Evolutionary conservation across 2,888 invertebrate species (phyloP), one percentile per base, ranked within the genome.

Genomic region (Euplexia lucipara): DNA sequence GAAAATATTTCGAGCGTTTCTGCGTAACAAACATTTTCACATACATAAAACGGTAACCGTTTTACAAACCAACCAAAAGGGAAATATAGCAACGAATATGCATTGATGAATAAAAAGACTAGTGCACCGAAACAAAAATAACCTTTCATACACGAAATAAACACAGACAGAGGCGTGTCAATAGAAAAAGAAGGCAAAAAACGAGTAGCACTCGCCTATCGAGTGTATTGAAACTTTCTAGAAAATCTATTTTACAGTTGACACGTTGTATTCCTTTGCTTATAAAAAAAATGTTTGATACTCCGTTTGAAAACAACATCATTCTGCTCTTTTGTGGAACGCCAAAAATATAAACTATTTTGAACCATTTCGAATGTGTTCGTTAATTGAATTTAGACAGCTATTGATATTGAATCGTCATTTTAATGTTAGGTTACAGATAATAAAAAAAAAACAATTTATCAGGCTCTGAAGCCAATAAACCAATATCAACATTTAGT

Each of bases 291-390:
- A n/a, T n/a, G n/a, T n/a, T n/a, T 14, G 63, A 30, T 34, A 35
- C n/a, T 41, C 32, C 26, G 41, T 39, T 66, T 34, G 16, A n/a
- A 26, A 45, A 10, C 16, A 20, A 16, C 26, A n/a, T n/a, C n/a
- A n/a, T n/a, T n/a, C n/a, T n/a, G n/a, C n/a, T n/a, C n/a, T n/a
- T 66, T 22, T 41, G 30, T 16, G 14, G 14, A 12, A 35, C 52
- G 20, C 10, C 18, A 35, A 64, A 59, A 64, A 64, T 64, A 20
- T 32, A 10, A 44, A 53, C 64, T 53, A 20, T 59, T 57, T 49
- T 42, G 26, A 10, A 63, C 3, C 10, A 4, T 10, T 53, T 42
- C 35, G 20, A 16, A 53, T 20, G 26, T 26, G 30, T 63, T 59
- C 9, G 30, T 53, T 26, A 35, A 2, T 18, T 7, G 2, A 7